Evolutionary conservation across 2,888 invertebrate species (phyloP), one percentile per base, ranked within the genome.

Genomic region (Pachymerium ferrugineum): DNA sequence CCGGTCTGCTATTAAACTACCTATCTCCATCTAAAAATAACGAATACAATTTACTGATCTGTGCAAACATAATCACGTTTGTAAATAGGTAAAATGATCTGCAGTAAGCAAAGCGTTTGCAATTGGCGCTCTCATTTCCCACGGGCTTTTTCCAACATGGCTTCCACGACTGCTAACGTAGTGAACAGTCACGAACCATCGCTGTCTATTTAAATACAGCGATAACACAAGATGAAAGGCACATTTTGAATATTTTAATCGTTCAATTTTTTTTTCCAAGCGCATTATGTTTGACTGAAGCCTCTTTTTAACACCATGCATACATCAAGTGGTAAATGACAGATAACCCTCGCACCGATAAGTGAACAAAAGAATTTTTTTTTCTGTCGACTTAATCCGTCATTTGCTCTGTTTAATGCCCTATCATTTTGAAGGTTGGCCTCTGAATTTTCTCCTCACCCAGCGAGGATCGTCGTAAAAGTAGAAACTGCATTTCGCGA

Each of bases 401-500:
- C 62, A 62, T 62, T 62, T 62, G 25, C 62, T 28, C 62, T 62
- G 62, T 62, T 62, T 62, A 62, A 62, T 62, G 62, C 62, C 62
- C 62, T 62, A 62, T 62, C 62, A 62, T 62, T 62, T 62, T 62
- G 62, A 62, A 62, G 62, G 62, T 62, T 62, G 62, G 62, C 25
- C 62, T 62, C 62, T 62, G 62, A 62, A 62, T 62, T 62, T 62
- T 62, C 62, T 62, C 62, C 62, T 28, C 62, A 62, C 62, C 62
- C 62, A 62, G 25, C 28, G 62, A 62, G 62, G 62, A 62, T 62
- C 62, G 62, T 62, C 62, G 62, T 62, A 62, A 62, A 62, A 62
- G 25, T 62, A 62, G 62, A 62, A 62, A 62, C 62, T 62, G 62
- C 62, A 62, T 62, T 62, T 62, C 62, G 62, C 62, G 62, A 22